Evolutionary conservation across 1,140 invertebrate species (phyloP).

Genomic region (Drosophila miranda): DNA sequence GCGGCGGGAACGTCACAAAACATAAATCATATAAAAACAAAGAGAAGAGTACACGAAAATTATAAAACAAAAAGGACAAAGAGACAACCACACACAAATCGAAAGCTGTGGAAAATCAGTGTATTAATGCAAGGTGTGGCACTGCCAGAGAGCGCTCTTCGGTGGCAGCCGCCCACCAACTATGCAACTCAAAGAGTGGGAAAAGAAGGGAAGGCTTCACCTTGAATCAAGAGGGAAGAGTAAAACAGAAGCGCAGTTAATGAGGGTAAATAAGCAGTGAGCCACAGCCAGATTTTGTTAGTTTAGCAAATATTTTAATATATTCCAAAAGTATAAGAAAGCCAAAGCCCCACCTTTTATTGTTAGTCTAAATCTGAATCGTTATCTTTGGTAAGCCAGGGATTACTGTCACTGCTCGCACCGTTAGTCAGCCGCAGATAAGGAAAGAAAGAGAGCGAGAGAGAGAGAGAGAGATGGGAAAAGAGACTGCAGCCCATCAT

Average conservation of each 20-base stretch:
- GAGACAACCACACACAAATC: conserved; percentile 8
- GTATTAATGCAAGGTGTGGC: too few species aligned
- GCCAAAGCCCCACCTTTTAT: too few species aligned
- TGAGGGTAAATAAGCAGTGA: conserved; percentile 22
- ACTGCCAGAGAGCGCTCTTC: too few species aligned
- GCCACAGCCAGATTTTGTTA: background rate
- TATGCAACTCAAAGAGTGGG: too few species aligned
- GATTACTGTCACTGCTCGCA: too few species aligned
- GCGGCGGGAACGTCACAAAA: conserved; percentile 47
- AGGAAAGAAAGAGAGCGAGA: conserved; percentile 8
- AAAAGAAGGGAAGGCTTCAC: too few species aligned
- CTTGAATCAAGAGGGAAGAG: too few species aligned
- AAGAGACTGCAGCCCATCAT: conserved; percentile 36
- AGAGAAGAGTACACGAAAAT: conserved; percentile 42
- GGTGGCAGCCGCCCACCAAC: too few species aligned
- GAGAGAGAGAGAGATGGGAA: background rate
- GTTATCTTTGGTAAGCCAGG: background rate
- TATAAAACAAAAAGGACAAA: conserved; percentile 41
- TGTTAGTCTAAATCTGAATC: too few species aligned
- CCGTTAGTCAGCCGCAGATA: conserved; percentile 4
- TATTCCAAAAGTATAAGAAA: background rate
- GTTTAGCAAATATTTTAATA: background rate
- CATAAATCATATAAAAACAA: conserved; percentile 56
- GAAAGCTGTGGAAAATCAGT: background rate
- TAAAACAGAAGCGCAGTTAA: too few species aligned